Conservation (phyloP, 2,888 invertebrate genomes). For the Drosophila trichaetosa region DNA sequence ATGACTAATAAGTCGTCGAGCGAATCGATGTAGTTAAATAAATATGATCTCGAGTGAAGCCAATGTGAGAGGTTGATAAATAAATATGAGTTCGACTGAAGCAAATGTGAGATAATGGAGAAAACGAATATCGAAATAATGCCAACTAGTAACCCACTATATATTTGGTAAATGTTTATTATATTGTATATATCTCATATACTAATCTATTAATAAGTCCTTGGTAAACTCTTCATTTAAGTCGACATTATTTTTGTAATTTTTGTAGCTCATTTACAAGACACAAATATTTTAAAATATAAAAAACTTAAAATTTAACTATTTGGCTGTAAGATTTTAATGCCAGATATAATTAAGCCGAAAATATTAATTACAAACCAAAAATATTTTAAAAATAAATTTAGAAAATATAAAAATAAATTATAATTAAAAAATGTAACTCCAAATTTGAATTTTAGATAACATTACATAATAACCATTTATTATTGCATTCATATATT, state of each 20-base stretch:
- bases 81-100: not conserved
- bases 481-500: not conserved
- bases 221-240: not conserved
- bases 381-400: not conserved
- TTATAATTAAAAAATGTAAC: not conserved
- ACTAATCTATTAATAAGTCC: not conserved
- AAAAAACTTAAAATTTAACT: not conserved
- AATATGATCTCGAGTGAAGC: not conserved
- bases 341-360: not conserved
- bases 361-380: not conserved
- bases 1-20: conserved; percentile 8
- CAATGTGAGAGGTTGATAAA: not conserved
- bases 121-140: not conserved
- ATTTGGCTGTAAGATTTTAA: not conserved
- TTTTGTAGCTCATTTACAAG: not conserved
- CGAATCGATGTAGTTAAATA: not conserved
- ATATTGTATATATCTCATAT: not conserved
- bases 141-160: not conserved
- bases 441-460: not conserved
- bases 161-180: not conserved
- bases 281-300: not conserved
- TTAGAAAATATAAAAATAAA: not conserved
- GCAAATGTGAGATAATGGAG: not conserved
- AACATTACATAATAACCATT: not conserved
- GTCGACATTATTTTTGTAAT: not conserved